Conservation (phyloP, 2,797 vertebrate species). For the Oophaga sylvatica region DNA sequence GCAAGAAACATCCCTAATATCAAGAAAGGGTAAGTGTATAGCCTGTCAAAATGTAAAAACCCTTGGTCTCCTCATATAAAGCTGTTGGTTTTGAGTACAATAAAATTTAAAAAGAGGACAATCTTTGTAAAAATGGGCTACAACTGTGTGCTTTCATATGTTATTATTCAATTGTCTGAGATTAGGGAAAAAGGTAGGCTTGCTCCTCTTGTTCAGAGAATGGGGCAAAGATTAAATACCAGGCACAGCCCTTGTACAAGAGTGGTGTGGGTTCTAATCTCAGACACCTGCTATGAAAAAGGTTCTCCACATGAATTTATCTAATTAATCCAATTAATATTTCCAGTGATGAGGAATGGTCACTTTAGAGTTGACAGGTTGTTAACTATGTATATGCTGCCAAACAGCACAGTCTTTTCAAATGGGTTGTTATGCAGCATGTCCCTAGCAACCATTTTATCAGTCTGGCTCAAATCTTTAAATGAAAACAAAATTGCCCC, state of each 20-base stretch:
- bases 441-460: neutral
- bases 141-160: constrained; percentile 6
- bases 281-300: neutral
- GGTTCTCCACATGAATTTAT: neutral
- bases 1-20: neutral
- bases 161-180: neutral
- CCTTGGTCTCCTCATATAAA: no score
- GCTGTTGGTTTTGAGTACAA: no score
- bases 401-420: neutral
- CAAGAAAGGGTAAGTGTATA: no score
- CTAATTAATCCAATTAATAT: no score
- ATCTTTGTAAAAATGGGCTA: no score
- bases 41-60: no score
- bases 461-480: neutral
- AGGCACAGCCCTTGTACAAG: neutral
- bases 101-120: no score
- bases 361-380: neutral
- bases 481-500: no score
- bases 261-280: neutral
- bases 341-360: neutral
- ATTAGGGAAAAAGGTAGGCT: neutral
- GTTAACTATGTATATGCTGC: neutral
- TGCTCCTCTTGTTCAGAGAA: neutral
- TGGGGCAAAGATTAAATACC: neutral
- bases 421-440: neutral